A percentile compares a stretch with the other conserved stretches of the same genome.
Conservation (phyloP, 2,888 invertebrate species). For the Metallyticus violacea region DNA sequence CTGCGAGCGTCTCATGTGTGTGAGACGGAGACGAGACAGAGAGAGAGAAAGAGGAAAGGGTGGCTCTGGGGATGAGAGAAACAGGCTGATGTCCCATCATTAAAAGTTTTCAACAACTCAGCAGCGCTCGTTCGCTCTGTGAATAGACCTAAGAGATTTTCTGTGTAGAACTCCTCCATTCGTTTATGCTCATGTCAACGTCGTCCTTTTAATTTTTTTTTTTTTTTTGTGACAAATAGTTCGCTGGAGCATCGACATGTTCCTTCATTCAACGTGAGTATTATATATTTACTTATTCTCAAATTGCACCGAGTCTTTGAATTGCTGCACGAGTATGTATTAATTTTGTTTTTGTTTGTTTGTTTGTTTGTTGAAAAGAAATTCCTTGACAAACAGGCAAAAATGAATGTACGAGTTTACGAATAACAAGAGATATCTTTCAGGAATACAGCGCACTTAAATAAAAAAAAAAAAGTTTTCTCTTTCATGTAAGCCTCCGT, state of each 20-base stretch:
- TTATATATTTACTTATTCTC: background rate
- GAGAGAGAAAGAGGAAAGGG: background rate
- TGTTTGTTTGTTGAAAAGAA: background rate
- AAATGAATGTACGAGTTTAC: background rate
- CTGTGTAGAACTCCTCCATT: background rate
- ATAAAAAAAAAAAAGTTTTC: too few species aligned
- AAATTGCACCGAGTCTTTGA: background rate
- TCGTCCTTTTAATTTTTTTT: background rate
- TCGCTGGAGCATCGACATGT: background rate
- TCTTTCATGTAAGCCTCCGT: too few species aligned
- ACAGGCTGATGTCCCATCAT: conserved; percentile 9
- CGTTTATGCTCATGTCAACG: background rate
- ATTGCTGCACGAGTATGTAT: background rate
- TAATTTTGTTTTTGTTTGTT: background rate
- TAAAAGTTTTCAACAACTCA: conserved; percentile 13
- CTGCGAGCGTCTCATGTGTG: background rate
- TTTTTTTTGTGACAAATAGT: background rate
- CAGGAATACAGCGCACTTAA: too few species aligned
- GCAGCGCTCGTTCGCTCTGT: background rate
- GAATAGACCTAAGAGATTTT: background rate
- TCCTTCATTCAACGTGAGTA: background rate
- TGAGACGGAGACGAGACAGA: background rate
- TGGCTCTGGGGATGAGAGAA: background rate
- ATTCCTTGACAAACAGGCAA: background rate
- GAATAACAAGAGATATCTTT: background rate